Evolutionary conservation across 2,888 invertebrate genomes (phyloP).

Genomic region (Andrena camellia): DNA sequence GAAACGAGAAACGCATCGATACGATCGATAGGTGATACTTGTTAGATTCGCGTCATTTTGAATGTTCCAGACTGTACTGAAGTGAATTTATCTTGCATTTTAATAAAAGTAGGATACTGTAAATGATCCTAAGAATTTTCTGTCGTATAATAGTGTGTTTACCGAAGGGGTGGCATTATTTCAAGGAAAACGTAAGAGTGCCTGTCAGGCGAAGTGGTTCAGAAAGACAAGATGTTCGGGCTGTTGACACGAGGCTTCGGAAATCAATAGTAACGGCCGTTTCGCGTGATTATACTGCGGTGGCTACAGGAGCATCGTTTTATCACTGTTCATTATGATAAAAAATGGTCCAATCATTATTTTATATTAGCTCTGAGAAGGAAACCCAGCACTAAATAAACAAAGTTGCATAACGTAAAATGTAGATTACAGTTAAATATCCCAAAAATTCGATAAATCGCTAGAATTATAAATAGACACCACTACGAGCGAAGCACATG

Average conservation of each 20-base stretch:
- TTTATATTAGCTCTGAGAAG: too few relatives aligned
- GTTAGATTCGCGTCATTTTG: too few relatives aligned
- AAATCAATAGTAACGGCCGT: slow-evolving; percentile 61
- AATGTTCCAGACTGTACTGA: too few relatives aligned
- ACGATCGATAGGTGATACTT: too few relatives aligned
- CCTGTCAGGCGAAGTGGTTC: slow-evolving; percentile 8
- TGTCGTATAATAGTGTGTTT: neutral
- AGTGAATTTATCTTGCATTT: too few relatives aligned
- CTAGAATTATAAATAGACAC: neutral
- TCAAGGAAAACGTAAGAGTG: slow-evolving; percentile 10
- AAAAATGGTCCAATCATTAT: neutral
- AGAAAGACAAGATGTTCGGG: slow-evolving; percentile 33
- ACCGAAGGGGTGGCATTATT: neutral
- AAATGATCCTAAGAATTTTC: neutral
- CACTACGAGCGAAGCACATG: neutral
- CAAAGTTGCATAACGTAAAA: too few relatives aligned
- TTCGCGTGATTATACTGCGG: slow-evolving; percentile 2
- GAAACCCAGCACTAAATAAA: too few relatives aligned
- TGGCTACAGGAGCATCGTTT: neutral
- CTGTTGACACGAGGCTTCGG: slow-evolving; percentile 57
- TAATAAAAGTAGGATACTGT: neutral
- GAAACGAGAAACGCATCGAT: too few relatives aligned
- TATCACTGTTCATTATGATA: neutral
- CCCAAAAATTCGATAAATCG: slow-evolving; percentile 22
- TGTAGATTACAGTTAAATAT: neutral